phyloP scores from a whole-genome alignment of 1,140 invertebrate species.

The Apolygus lucorum region DNA sequence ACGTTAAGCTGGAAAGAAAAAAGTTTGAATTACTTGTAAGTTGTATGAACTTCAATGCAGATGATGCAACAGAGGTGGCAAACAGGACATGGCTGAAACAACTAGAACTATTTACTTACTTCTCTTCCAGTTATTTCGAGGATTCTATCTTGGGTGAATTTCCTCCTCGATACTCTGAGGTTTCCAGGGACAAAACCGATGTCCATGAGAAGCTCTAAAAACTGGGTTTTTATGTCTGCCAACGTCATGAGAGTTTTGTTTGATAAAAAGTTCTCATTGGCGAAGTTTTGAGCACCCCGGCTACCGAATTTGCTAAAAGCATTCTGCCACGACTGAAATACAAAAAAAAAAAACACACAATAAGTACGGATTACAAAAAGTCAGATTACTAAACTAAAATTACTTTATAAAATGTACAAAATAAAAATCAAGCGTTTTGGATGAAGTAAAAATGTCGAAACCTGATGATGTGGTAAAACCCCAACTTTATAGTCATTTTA shows the following conservation, averaged over 20 bases:
- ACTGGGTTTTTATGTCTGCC: conserved; percentile 71
- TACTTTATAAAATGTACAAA: too few species aligned
- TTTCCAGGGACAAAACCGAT: conserved; percentile 66
- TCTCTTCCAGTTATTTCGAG: conserved; percentile 55
- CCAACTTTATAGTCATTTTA: too few species aligned
- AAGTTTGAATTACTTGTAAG: too few species aligned
- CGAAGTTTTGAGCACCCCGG: conserved; percentile 53
- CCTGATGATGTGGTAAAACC: too few species aligned
- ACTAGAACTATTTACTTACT: conserved; percentile 41
- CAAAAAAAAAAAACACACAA: too few species aligned
- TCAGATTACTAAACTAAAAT: too few species aligned
- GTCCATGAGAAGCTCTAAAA: conserved; percentile 68
- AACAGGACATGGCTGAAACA: too few species aligned
- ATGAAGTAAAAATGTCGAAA: too few species aligned
- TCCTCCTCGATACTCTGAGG: conserved; percentile 43
- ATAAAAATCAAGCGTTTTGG: too few species aligned
- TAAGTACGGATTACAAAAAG: too few species aligned
- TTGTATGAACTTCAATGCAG: too few species aligned
- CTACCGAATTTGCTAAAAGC: conserved; percentile 47
- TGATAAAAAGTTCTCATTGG: conserved; percentile 66
- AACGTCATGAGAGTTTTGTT: conserved; percentile 60
- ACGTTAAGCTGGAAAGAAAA: conserved; percentile 54
- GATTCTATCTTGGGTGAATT: conserved; percentile 55
- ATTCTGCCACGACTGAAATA: conserved; percentile 61
- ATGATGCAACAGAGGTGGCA: too few species aligned